Percentiles rank a stretch among this genome's conserved stretches.
Evolutionary conservation across 2,797 vertebrate species (phyloP).

Genomic region (Sciurus carolinensis): DNA sequence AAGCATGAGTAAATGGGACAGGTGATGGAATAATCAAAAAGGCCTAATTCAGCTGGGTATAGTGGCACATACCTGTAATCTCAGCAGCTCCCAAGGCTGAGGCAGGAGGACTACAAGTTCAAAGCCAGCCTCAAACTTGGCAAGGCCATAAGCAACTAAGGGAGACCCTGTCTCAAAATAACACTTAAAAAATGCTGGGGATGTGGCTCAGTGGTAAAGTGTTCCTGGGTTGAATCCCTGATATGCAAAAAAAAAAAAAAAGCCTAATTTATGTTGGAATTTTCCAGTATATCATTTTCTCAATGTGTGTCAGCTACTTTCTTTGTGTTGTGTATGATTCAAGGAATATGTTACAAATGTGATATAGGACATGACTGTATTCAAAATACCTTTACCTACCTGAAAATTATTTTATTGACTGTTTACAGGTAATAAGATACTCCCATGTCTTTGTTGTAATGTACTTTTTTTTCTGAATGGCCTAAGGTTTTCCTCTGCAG

Average conservation of each 20-base stretch:
- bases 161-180: too few relatives aligned
- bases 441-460: conserved; percentile 22
- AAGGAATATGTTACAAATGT: conserved; percentile 54
- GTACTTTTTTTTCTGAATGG: conserved; percentile 17
- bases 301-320: background rate
- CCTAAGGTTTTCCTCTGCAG: conserved; percentile 60
- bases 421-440: conserved; percentile 51
- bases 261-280: background rate
- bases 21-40: conserved; percentile 18
- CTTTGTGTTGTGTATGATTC: conserved; percentile 61
- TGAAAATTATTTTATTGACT: conserved; percentile 68
- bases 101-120: too few relatives aligned
- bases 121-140: too few relatives aligned
- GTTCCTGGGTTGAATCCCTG: too few relatives aligned
- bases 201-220: too few relatives aligned
- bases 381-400: conserved; percentile 47
- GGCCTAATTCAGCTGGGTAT: too few relatives aligned
- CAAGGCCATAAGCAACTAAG: too few relatives aligned
- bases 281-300: conserved; percentile 55
- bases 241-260: too few relatives aligned
- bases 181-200: too few relatives aligned
- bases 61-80: too few relatives aligned
- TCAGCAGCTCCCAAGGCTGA: too few relatives aligned
- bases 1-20: background rate
- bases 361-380: conserved; percentile 18